phyloP scores from a whole-genome alignment of 2,888 invertebrate genomes.

The Meiosimyza platycephala region DNA sequence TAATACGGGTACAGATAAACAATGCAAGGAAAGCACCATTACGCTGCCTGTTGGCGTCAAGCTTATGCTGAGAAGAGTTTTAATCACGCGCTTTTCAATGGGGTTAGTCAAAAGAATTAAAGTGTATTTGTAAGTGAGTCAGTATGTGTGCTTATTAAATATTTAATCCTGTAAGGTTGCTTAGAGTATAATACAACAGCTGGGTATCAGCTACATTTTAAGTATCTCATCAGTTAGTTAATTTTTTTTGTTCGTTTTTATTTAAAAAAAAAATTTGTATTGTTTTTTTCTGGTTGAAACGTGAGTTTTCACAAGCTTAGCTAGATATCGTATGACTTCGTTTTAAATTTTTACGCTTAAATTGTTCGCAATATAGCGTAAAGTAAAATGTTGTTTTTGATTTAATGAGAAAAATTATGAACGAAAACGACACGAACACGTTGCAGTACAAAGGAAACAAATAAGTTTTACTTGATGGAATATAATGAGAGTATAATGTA shows the following conservation, averaged over 20 bases:
- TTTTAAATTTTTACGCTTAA: conserved; percentile 33
- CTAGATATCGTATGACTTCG: conserved; percentile 22
- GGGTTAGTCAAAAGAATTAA: neutral
- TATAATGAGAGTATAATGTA: no score
- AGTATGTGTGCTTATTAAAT: neutral
- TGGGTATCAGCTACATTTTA: conserved; percentile 24
- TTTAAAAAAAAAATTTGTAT: neutral
- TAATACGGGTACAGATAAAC: conserved; percentile 19
- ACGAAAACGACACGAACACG: no score
- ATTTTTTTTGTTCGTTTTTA: neutral
- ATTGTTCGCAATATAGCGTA: conserved; percentile 33
- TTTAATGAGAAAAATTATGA: no score
- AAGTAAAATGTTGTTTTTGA: conserved; percentile 3
- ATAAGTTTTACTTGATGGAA: no score
- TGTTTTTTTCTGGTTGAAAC: conserved; percentile 19
- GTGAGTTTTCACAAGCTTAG: conserved; percentile 18
- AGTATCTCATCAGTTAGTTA: conserved; percentile 21
- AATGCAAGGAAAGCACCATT: neutral
- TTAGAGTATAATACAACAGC: neutral
- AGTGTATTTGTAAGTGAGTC: neutral
- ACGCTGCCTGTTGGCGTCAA: neutral
- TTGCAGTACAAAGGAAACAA: no score
- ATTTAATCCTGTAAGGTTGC: conserved; percentile 20
- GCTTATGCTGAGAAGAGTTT: conserved; percentile 29
- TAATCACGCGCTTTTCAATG: conserved; percentile 16